phyloP scores from a whole-genome alignment of 2,797 vertebrate genomes.

The Sus cebifrons region DNA sequence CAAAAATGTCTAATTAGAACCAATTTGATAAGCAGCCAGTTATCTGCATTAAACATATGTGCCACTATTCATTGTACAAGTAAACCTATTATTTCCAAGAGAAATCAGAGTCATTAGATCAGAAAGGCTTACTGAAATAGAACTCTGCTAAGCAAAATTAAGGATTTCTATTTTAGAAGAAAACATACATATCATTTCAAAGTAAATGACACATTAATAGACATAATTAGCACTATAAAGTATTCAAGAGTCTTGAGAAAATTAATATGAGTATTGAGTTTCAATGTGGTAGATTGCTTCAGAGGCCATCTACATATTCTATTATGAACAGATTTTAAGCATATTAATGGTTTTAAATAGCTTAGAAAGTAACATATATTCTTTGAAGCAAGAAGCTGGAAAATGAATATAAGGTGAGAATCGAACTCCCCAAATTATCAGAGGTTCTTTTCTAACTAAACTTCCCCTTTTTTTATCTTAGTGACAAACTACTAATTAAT shows the following conservation, averaged over 20 bases:
- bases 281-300: conserved; percentile 90
- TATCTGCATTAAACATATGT: conserved; percentile 95
- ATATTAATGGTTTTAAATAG: conserved; percentile 88
- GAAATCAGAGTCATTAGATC: conserved; percentile 91
- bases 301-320: conserved; percentile 90
- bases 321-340: conserved; percentile 91
- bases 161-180: conserved; percentile 89
- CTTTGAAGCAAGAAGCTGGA: conserved; percentile 83
- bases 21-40: conserved; percentile 92
- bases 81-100: conserved; percentile 92
- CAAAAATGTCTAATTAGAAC: conserved; percentile 91
- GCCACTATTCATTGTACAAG: conserved; percentile 89
- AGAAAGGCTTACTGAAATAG: conserved; percentile 89
- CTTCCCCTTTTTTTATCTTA: conserved; percentile 61
- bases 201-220: conserved; percentile 93
- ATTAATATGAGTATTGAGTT: conserved; percentile 91
- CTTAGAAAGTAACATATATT: conserved; percentile 85
- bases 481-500: conserved; percentile 66
- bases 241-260: conserved; percentile 91
- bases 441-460: conserved; percentile 71
- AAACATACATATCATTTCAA: conserved; percentile 88
- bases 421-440: conserved; percentile 79
- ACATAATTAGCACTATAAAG: conserved; percentile 94
- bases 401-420: conserved; percentile 84
- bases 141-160: conserved; percentile 92